Conservation (phyloP, 2,888 invertebrate genomes). For the Epinotia brunnichana region DNA sequence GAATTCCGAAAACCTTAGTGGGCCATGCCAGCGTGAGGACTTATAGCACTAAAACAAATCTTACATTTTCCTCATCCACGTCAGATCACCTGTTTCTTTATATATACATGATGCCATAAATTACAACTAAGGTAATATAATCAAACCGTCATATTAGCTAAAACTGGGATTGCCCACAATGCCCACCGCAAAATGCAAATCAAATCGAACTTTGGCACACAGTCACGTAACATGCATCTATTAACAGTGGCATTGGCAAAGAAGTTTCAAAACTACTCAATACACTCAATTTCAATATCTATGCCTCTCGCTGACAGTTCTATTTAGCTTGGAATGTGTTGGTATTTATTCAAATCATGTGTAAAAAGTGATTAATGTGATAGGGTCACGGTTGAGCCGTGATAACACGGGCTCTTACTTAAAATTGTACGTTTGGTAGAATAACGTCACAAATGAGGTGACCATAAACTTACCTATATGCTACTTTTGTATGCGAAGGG, state of each 20-base stretch:
- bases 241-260: slow-evolving; percentile 42
- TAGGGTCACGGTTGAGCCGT: slow-evolving; percentile 36
- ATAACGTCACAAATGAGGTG: background rate
- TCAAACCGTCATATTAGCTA: slow-evolving; percentile 11
- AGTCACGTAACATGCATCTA: slow-evolving; percentile 30
- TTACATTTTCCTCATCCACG: too few relatives aligned
- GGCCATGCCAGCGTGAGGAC: background rate
- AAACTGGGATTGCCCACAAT: slow-evolving; percentile 18
- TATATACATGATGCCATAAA: background rate
- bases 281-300: slow-evolving; percentile 12
- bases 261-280: slow-evolving; percentile 38
- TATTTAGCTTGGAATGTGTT: slow-evolving; percentile 18
- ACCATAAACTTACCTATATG: background rate
- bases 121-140: background rate
- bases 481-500: background rate
- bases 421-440: background rate
- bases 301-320: slow-evolving; percentile 17
- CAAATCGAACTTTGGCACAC: slow-evolving; percentile 30
- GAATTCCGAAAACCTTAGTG: background rate
- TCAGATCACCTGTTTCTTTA: too few relatives aligned
- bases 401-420: slow-evolving; percentile 35
- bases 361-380: slow-evolving; percentile 33
- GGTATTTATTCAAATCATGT: slow-evolving; percentile 38
- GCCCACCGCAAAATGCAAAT: slow-evolving; percentile 35
- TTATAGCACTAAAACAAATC: too few relatives aligned